phyloP scores from a whole-genome alignment of 1,140 invertebrate species.

The Frieseomelitta varia region DNA sequence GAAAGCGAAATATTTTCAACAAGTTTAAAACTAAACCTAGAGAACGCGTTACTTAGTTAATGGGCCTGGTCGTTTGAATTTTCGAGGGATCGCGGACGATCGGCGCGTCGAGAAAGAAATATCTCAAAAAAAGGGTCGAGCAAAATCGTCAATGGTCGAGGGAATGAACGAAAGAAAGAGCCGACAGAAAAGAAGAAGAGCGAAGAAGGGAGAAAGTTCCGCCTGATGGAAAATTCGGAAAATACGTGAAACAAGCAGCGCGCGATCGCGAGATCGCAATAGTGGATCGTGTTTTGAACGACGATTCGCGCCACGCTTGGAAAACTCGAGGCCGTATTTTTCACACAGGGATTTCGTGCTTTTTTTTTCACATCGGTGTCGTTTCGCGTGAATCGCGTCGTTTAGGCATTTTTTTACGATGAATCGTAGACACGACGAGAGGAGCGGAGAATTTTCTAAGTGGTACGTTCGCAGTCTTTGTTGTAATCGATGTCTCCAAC shows the following conservation, averaged over 20 bases:
- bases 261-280: neutral
- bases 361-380: neutral
- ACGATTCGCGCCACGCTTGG: neutral
- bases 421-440: neutral
- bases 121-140: neutral
- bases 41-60: slow-evolving; percentile 47
- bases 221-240: neutral
- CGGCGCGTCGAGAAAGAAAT: neutral
- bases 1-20: slow-evolving; percentile 61
- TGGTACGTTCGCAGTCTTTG: neutral
- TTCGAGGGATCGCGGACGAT: slow-evolving; percentile 55
- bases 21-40: slow-evolving; percentile 56
- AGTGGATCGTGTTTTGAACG: no score
- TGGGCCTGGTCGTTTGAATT: slow-evolving; percentile 54
- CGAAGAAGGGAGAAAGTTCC: neutral
- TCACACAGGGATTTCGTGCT: neutral
- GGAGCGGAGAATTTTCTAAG: neutral
- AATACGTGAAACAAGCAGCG: neutral
- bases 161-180: neutral
- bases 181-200: no score
- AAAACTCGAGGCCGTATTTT: neutral
- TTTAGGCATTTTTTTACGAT: slow-evolving; percentile 17
- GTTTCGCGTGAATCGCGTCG: neutral
- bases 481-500: neutral
- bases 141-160: neutral